A percentile compares a stretch with the other conserved stretches of the same genome.
Conservation (phyloP, 2,113 vertebrate genomes). For the Natator depressus region DNA sequence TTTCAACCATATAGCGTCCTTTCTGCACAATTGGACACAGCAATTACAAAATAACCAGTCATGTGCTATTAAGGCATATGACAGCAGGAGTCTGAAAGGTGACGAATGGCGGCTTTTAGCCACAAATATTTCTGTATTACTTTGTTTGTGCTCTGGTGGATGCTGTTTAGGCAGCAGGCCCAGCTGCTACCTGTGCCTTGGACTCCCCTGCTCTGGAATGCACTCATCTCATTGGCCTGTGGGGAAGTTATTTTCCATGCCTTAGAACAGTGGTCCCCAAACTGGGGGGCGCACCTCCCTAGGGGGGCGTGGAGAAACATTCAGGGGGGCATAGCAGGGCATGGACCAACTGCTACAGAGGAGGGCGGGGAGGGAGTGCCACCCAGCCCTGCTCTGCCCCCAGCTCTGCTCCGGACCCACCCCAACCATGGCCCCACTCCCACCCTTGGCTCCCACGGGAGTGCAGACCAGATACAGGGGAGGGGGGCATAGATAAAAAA, state of each 20-base stretch:
- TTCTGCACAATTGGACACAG: slow-evolving; percentile 18
- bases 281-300: no score
- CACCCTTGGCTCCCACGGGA: no score
- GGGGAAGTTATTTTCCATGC: not conserved
- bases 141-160: slow-evolving; percentile 33
- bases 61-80: not conserved
- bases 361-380: no score
- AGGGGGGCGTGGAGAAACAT: no score
- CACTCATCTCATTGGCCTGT: not conserved
- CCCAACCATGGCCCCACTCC: no score
- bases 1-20: not conserved
- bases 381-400: no score
- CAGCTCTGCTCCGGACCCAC: no score
- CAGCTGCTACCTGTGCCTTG: slow-evolving; percentile 3
- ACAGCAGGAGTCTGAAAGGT: slow-evolving; percentile 10
- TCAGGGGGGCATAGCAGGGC: no score
- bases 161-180: not conserved
- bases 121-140: slow-evolving; percentile 19
- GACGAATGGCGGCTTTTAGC: slow-evolving; percentile 24
- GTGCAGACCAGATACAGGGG: no score
- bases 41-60: slow-evolving; percentile 2
- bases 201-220: not conserved
- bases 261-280: no score
- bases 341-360: no score
- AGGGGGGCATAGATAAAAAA: not conserved